Conservation (phyloP, 2,888 invertebrate genomes). For the Drosophila trichaetosa region DNA sequence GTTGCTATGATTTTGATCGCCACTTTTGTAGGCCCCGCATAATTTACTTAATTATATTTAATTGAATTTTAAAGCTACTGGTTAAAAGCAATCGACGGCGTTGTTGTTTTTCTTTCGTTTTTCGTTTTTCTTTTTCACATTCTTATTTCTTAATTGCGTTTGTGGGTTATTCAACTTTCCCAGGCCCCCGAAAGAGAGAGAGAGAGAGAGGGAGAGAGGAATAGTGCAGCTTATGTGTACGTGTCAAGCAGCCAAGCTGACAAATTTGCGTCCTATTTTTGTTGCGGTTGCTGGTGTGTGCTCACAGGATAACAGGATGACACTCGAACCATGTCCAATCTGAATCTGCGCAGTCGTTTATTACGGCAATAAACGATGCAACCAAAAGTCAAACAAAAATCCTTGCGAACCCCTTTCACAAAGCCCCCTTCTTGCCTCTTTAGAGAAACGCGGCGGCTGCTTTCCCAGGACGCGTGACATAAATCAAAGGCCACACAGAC, state of each 20-base stretch:
- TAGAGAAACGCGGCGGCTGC: conserved; percentile 32
- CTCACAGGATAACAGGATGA: conserved; percentile 41
- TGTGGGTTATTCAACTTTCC: conserved; percentile 48
- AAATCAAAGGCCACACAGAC: conserved; percentile 63
- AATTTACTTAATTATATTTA: conserved; percentile 82
- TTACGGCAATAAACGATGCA: conserved; percentile 60
- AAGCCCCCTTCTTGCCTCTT: neutral
- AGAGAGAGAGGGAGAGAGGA: no score
- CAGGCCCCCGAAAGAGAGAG: conserved; percentile 21
- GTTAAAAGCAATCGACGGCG: conserved; percentile 50
- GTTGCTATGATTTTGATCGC: conserved; percentile 61
- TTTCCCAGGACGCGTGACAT: conserved; percentile 80
- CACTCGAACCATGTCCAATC: conserved; percentile 74
- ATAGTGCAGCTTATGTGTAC: conserved; percentile 31
- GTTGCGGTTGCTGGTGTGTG: neutral
- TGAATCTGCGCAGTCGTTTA: conserved; percentile 56
- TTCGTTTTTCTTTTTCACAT: neutral
- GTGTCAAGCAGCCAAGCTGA: conserved; percentile 55
- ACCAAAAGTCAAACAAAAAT: conserved; percentile 52
- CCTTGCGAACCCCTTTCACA: conserved; percentile 42
- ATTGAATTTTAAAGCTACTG: conserved; percentile 79
- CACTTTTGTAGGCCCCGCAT: conserved; percentile 67
- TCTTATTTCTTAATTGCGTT: conserved; percentile 35
- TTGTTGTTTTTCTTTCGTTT: neutral
- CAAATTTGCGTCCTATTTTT: conserved; percentile 50